Evolutionary conservation across 2,797 vertebrate genomes (phyloP).

Genomic region (Cuculus canorus): DNA sequence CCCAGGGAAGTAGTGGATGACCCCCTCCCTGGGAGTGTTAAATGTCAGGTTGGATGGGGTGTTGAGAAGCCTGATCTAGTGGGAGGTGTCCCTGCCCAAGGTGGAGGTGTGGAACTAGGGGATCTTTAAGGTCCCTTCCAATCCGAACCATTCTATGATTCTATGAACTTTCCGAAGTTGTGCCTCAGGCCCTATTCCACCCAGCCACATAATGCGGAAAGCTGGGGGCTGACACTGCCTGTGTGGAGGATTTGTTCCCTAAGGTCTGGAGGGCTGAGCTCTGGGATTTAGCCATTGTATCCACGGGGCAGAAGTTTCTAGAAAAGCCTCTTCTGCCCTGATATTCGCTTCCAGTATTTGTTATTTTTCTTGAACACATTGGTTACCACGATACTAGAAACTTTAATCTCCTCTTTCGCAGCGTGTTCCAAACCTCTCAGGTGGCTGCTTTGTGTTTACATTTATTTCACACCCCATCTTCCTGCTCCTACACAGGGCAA

Average conservation of each 20-base stretch:
- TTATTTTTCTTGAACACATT: fast-evolving
- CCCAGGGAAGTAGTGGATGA: too few relatives aligned
- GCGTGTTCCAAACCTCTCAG: not conserved
- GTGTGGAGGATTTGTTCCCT: fast-evolving
- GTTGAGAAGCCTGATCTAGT: too few relatives aligned
- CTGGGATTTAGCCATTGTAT: fast-evolving
- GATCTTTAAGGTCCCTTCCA: too few relatives aligned
- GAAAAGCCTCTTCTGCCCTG: not conserved
- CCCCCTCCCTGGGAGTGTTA: too few relatives aligned
- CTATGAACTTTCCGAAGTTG: not conserved
- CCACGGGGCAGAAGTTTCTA: not conserved
- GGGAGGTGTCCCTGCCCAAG: too few relatives aligned
- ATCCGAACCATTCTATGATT: too few relatives aligned
- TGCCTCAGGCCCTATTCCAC: not conserved
- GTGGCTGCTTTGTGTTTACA: fast-evolving
- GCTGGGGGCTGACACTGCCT: fast-evolving
- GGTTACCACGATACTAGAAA: too few relatives aligned
- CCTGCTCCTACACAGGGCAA: not conserved
- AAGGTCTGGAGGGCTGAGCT: not conserved
- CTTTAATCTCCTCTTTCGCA: not conserved
- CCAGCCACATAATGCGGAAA: fast-evolving
- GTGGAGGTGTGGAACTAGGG: too few relatives aligned
- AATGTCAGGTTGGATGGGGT: too few relatives aligned
- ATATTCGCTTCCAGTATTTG: not conserved
- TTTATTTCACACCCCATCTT: not conserved